Conservation (phyloP, 1,140 invertebrate genomes). For the Psilanteris sp. region DNA sequence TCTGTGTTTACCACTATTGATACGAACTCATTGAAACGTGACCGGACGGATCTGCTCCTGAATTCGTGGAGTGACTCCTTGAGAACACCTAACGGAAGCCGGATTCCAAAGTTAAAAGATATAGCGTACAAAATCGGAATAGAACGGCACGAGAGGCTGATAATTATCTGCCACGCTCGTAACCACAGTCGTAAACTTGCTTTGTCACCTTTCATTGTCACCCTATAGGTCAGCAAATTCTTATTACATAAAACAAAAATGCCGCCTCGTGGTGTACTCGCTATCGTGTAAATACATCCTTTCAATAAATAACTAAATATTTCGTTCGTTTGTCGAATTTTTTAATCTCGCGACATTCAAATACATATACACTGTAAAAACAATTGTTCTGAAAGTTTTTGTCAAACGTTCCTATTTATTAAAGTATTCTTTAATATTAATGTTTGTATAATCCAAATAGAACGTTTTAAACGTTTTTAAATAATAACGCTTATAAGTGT, state of each 20-base stretch:
- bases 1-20: constrained; percentile 34
- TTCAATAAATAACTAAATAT: too few relatives aligned
- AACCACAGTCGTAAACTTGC: constrained; percentile 41
- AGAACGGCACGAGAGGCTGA: constrained; percentile 29
- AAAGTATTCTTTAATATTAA: too few relatives aligned
- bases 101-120: constrained; percentile 44
- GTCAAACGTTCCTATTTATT: too few relatives aligned
- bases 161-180: constrained; percentile 45
- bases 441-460: too few relatives aligned
- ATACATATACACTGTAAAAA: too few relatives aligned
- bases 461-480: too few relatives aligned
- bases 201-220: constrained; percentile 34
- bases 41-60: constrained; percentile 43
- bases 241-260: constrained; percentile 12
- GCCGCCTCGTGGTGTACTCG: too few relatives aligned
- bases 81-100: constrained; percentile 39
- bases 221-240: constrained; percentile 23
- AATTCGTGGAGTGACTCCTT: constrained; percentile 29
- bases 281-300: too few relatives aligned
- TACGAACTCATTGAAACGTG: constrained; percentile 40
- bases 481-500: too few relatives aligned
- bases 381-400: too few relatives aligned
- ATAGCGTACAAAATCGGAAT: constrained; percentile 40
- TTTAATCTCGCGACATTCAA: too few relatives aligned
- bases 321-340: too few relatives aligned